Evolutionary conservation across 2,797 vertebrate species (phyloP).

Genomic region (Mormyrops attenuatus): DNA sequence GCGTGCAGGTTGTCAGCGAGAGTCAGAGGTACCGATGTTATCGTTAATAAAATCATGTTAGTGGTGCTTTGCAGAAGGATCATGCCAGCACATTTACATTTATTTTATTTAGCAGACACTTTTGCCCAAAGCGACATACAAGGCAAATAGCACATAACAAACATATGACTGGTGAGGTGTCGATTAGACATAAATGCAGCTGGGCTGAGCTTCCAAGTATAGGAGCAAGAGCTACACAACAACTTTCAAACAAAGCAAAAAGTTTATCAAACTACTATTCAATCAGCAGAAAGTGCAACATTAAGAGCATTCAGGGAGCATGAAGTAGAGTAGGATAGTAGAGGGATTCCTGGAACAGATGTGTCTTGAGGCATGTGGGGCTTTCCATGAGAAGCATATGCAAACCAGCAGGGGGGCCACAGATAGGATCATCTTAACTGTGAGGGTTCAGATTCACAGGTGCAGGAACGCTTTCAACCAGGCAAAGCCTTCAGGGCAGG

Average conservation of each 20-base stretch:
- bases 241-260: not conserved
- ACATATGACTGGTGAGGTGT: not conserved
- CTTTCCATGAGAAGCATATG: not conserved
- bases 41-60: not conserved
- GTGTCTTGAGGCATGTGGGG: not conserved
- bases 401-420: not conserved
- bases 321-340: not conserved
- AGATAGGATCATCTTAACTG: not conserved
- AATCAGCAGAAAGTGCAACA: not conserved
- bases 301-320: not conserved
- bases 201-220: not conserved
- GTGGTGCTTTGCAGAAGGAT: not conserved
- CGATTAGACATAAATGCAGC: not conserved
- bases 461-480: not conserved
- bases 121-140: not conserved
- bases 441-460: not conserved
- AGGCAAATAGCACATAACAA: not conserved
- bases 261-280: not conserved
- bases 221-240: not conserved
- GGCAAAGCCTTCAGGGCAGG: not conserved
- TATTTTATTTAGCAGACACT: not conserved
- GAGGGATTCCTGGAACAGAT: not conserved
- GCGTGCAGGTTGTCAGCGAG: not conserved
- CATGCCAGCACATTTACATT: not conserved
- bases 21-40: not conserved